Evolutionary conservation across 2,113 vertebrate species (phyloP).

Genomic region (Passer montanus): DNA sequence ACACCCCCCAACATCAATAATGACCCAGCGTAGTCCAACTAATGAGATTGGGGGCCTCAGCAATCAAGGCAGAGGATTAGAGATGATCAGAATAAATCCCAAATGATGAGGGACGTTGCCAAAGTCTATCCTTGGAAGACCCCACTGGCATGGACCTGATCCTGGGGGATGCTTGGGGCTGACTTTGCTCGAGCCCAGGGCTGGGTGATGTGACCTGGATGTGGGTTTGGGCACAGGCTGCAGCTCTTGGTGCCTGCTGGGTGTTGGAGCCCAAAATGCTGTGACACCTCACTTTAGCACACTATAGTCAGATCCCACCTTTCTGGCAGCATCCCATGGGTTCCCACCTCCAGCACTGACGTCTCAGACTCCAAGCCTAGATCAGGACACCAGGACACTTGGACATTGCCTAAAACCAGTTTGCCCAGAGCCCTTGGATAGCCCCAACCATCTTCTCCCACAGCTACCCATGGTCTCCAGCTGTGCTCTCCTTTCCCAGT

Average conservation of each 20-base stretch:
- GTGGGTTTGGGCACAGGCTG: not conserved
- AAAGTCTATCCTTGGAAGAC: conserved; percentile 51
- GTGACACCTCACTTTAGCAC: not conserved
- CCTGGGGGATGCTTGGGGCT: not conserved
- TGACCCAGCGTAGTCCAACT: not conserved
- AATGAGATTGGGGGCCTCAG: conserved; percentile 69
- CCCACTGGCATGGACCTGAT: not conserved
- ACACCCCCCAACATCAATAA: not conserved
- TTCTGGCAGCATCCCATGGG: fast-evolving
- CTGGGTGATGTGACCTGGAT: not conserved
- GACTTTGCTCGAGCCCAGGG: fast-evolving
- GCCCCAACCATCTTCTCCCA: not conserved
- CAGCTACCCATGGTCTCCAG: conserved; percentile 1
- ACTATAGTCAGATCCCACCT: fast-evolving
- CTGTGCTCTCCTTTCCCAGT: conserved; percentile 26
- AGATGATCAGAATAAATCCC: conserved; percentile 64
- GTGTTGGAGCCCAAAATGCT: fast-evolving
- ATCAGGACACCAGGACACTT: not conserved
- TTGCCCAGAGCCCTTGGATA: not conserved
- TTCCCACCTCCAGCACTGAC: not conserved
- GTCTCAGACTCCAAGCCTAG: not conserved
- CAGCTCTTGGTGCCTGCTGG: not conserved
- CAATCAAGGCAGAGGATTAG: conserved; percentile 57
- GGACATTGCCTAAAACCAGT: not conserved
- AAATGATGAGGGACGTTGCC: conserved; percentile 31